Base-by-base conservation (phyloP, 2,113 vertebrate species). In the Coregonus clupeaformis region DNA sequence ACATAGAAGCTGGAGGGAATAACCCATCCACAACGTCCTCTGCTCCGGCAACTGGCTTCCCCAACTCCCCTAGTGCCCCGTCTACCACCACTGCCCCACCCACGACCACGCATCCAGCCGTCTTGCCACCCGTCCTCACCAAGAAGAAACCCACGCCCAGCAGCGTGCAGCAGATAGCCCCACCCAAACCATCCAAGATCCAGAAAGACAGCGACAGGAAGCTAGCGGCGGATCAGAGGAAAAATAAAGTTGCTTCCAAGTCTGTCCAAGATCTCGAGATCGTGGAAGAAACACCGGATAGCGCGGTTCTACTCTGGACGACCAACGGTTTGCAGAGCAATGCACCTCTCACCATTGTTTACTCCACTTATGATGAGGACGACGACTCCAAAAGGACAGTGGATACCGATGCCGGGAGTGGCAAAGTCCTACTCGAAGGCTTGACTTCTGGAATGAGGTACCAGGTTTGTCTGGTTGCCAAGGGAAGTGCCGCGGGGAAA, bases 271-370 rank as follows among this genome's bases (percentile, higher is more conserved):
- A 95, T 71, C 81, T 99, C 0, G 91, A 93, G 76, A 92, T 97
- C 36, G 91, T 95, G 63, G 92, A 92, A 20, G 93, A 96, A 91
- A 96, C 93, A 0, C 80, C 88, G 9, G 93, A 95, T 80, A 95
- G 94, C 12, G 97, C 94, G 5, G 96, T 95, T 55, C 86, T 99
- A 83, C 91, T 90, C 1, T 99, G 98, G 98, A 92, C 86, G 70
- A 86, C 80, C 1, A 64, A 92, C 69, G 94, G 91, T 6, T 79
- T 91, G 75, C 84, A 88, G 0, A 87, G 82, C 5, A 87, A 87
- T 66, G 74, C 90, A 0, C 90, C 88, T 0, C 80, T 99, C 62
- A 95, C 94, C 0, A 93, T 98, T 6, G 78, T 97, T 1, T 99
- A 97, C 74, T 96, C 96, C 18, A 95, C 93, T n/a, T 94, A 95